Percentiles rank a stretch among this genome's conserved stretches.
These are phyloP conservation scores for Antheraea mylitta DNA, from an alignment of 1,140 invertebrate species.

Conservation along the genomic window DNA sequence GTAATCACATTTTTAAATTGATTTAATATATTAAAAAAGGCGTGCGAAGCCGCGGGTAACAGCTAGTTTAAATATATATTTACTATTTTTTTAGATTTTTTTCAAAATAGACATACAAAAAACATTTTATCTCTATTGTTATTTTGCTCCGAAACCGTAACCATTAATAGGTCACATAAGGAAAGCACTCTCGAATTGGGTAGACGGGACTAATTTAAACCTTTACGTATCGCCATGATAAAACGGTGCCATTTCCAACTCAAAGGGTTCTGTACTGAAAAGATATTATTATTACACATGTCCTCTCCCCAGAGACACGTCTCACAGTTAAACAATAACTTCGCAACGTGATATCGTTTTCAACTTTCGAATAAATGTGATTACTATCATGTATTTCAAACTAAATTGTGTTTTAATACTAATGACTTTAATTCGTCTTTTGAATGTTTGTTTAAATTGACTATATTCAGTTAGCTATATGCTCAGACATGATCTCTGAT, in stretches of 20 bases:
- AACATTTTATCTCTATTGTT: background rate
- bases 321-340: background rate
- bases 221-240: conserved; percentile 31
- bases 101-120: too few species aligned
- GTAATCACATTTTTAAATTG: too few species aligned
- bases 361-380: background rate
- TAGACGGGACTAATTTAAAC: conserved; percentile 39
- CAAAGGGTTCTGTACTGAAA: conserved; percentile 29
- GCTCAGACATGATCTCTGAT: too few species aligned
- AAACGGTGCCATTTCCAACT: conserved; percentile 32
- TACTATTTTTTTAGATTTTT: too few species aligned
- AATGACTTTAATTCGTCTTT: background rate
- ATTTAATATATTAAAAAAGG: too few species aligned
- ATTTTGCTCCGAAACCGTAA: background rate
- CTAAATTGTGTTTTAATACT: background rate
- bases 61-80: too few species aligned
- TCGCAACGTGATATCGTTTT: background rate
- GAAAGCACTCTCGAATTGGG: conserved; percentile 29
- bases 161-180: conserved; percentile 32
- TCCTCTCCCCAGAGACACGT: background rate
- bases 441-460: background rate
- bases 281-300: conserved; percentile 14
- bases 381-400: background rate
- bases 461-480: too few species aligned
- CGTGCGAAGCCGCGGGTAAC: too few species aligned